Evolutionary conservation across 2,888 invertebrate species (phyloP).

Genomic region (Micropterix aruncella): DNA sequence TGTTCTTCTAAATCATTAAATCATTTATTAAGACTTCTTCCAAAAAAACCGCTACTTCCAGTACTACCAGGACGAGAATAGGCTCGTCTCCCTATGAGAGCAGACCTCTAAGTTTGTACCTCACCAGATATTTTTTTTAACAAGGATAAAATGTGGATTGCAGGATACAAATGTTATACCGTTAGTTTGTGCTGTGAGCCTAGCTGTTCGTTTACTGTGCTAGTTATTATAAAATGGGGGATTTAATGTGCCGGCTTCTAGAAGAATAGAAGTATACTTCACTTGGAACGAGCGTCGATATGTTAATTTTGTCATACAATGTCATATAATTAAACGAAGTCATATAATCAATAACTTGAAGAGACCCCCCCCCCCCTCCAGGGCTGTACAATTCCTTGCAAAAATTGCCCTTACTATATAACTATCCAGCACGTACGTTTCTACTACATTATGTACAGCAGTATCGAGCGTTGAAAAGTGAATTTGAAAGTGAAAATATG

Average conservation of each 20-base stretch:
- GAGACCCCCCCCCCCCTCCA: slow-evolving; percentile 17
- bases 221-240: slow-evolving; percentile 26
- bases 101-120: slow-evolving; percentile 36
- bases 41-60: slow-evolving; percentile 24
- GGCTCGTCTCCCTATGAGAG: slow-evolving; percentile 41
- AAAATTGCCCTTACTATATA: slow-evolving; percentile 32
- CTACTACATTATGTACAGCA: slow-evolving; percentile 31
- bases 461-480: slow-evolving; percentile 36
- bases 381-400: slow-evolving; percentile 28
- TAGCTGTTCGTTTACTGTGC: slow-evolving; percentile 32
- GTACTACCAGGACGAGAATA: slow-evolving; percentile 37
- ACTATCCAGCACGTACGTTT: slow-evolving; percentile 34
- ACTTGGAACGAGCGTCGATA: slow-evolving; percentile 30
- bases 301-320: too few species aligned
- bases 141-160: slow-evolving; percentile 30
- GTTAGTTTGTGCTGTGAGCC: slow-evolving; percentile 36
- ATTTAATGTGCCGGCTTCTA: slow-evolving; percentile 15
- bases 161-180: slow-evolving; percentile 35
- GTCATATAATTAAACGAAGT: slow-evolving; percentile 29
- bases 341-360: slow-evolving; percentile 23
- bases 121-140: slow-evolving; percentile 30
- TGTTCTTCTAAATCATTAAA: too few species aligned
- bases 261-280: slow-evolving; percentile 33
- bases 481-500: slow-evolving; percentile 35
- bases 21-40: too few species aligned